Evolutionary conservation across 1,140 invertebrate genomes (phyloP), one percentile per base, ranked within the genome.

Genomic region (Tetramorium parvispinum): DNA sequence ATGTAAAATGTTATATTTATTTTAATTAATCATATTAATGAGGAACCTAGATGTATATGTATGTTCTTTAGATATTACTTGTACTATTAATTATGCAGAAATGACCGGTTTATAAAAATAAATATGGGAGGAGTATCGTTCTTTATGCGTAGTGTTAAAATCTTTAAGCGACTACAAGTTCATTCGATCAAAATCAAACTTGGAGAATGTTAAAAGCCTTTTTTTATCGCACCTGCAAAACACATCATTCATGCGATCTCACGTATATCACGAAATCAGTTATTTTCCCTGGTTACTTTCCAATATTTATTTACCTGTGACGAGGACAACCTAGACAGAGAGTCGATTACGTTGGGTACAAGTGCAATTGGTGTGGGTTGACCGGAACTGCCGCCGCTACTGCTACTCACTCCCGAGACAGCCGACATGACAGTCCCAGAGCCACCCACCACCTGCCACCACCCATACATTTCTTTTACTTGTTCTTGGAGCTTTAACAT

Each of bases 321-420:
- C 63, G 91, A 92, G 89, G 92, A 92, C 86, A 94, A 93, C 92
- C 92, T 94, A 94, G 92, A 93, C 91, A 93, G 93, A 91, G 93
- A 92, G 92, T 95, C 93, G 91, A 95, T 94, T 92, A 96, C 92
- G 92, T 95, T 96, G 93, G 96, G 95, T 92, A 96, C 94, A 93
- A 96, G 94, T 91, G 95, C 94, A 92, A 96, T 94, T 90, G 95
- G 95, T 89, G 95, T 95, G 92, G 95, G 92, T 92, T 93, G 92
- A 91, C 95, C 92, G 92, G 93, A 93, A 93, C 91, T 92, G 91
- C 93, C 92, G 94, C 92, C 94, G 93, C 93, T 94, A 95, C 93
- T 92, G 92, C 94, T 94, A 95, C 94, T 94, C 92, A 94, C 92
- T 91, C 92, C 93, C 91, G 94, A 92, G 89, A 95, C 92, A 89